A percentile compares a stretch with the other conserved stretches of the same genome.
phyloP scores from a whole-genome alignment of 2,113 vertebrate species.

The Cichladusa arquata region DNA sequence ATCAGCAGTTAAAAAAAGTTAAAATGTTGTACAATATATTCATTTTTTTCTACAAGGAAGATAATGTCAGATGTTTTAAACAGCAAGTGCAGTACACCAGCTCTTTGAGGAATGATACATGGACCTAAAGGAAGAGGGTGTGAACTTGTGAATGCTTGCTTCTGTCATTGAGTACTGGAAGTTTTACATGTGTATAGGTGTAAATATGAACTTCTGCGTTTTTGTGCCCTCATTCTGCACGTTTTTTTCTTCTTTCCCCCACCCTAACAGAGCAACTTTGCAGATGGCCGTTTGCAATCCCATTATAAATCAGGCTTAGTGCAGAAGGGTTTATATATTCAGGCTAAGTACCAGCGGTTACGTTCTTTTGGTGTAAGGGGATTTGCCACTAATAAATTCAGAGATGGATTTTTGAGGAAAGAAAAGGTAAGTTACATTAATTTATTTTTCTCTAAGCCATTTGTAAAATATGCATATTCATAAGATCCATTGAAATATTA shows the following conservation, averaged over 20 bases:
- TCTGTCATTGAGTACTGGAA: not conserved
- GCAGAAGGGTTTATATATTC: conserved; percentile 77
- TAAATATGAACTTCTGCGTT: not conserved
- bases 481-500: not conserved
- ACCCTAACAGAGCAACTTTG: conserved; percentile 68
- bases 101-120: not conserved
- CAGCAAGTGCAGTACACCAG: not conserved
- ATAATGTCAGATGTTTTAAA: not conserved
- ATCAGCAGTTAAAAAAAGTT: not conserved
- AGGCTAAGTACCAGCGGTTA: conserved; percentile 78
- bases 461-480: conserved; percentile 1
- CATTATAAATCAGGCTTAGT: conserved; percentile 72
- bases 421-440: conserved; percentile 73
- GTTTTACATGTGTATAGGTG: not conserved
- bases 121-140: not conserved
- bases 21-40: not conserved
- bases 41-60: not conserved
- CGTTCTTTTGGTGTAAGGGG: conserved; percentile 73
- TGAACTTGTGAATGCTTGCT: not conserved
- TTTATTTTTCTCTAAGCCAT: conserved; percentile 16
- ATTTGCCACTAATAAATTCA: conserved; percentile 76
- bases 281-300: conserved; percentile 62
- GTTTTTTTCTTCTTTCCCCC: not conserved
- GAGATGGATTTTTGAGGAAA: conserved; percentile 72
- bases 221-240: not conserved